Evolutionary conservation across 2,888 invertebrate species (phyloP).

Genomic region (Acrobasis repandana): DNA sequence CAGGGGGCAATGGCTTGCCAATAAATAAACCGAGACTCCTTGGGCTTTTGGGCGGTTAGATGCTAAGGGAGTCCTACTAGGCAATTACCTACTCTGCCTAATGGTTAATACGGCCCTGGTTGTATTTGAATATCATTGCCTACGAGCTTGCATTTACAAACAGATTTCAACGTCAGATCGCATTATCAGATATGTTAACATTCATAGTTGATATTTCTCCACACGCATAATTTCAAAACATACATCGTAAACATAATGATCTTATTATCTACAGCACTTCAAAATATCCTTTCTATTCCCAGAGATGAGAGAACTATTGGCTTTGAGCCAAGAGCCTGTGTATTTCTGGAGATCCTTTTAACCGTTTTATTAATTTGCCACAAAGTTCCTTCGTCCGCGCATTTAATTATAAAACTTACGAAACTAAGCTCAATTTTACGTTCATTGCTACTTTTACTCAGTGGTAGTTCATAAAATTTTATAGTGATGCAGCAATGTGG

Average conservation of each 20-base stretch:
- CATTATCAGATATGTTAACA: constrained; percentile 9
- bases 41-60: too few relatives aligned
- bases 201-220: constrained; percentile 3
- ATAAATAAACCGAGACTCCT: too few relatives aligned
- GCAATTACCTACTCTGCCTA: too few relatives aligned
- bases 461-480: neutral
- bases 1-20: too few relatives aligned
- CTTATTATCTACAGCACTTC: constrained; percentile 30
- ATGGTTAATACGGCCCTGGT: too few relatives aligned
- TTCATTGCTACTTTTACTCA: neutral
- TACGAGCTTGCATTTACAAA: constrained; percentile 8
- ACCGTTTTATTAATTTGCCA: constrained; percentile 77
- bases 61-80: too few relatives aligned
- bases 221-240: constrained; percentile 1
- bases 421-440: neutral
- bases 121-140: neutral
- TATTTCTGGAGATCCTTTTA: constrained; percentile 78
- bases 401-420: constrained; percentile 8
- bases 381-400: constrained; percentile 60
- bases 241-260: constrained; percentile 11
- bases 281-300: constrained; percentile 47
- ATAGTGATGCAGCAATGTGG: constrained; percentile 8
- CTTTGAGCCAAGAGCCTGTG: constrained; percentile 55
- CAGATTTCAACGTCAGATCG: constrained; percentile 6
- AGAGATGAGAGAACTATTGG: constrained; percentile 61